Base-by-base conservation (phyloP, 2,888 invertebrate species). In the Pheosia gnoma region DNA sequence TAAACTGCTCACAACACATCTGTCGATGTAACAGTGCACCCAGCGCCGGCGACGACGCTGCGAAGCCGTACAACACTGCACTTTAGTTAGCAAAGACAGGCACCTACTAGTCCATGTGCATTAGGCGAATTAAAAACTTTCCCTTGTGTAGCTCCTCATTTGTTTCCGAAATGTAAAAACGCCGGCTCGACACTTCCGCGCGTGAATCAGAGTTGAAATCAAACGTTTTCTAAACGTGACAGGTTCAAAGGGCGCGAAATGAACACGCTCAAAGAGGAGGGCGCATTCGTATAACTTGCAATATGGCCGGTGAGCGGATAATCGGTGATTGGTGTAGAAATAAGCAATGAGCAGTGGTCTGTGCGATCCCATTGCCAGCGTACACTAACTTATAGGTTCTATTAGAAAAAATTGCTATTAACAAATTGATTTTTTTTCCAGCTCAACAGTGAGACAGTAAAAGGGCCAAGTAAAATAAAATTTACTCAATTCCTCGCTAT, bases 111-210 rank as follows among this genome's bases (percentile, higher is more conserved):
- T 83, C 77, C 74, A 81, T 78, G 83, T 91, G 91, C 93, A 93
- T 93, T 93, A 93, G 93, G 90, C 88, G 86, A 92, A 93, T 93
- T 93, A 93, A 93, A 92, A 92, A 89, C 83, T 85, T 84, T 85
- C 81, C 79, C 84, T 84, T 81, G 74, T 81, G 81, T 81, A 80
- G 75, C 80, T 85, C 83, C 81, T 85, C 89, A 86, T 89, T 91
- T 91, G 89, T 90, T 88, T 83, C 77, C 75, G 67, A 80, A 25
- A 85, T 86, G 84, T 83, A 86, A 85, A 88, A 80, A 81, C 81
- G 80, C 72, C 74, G 76, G 80, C 77, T 73, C 74, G 78, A 81
- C 78, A 65, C 80, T 80, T 58, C 71, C 74, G 78, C 79, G 77
- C 78, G 55, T 57, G 81, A 84, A 84, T 85, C 83, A 83, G 85